A percentile compares a stretch with the other conserved stretches of the same genome.
These are phyloP conservation scores for Drosophila murphyi DNA, from an alignment of 1,140 invertebrate genomes.

Conservation along the genomic window DNA sequence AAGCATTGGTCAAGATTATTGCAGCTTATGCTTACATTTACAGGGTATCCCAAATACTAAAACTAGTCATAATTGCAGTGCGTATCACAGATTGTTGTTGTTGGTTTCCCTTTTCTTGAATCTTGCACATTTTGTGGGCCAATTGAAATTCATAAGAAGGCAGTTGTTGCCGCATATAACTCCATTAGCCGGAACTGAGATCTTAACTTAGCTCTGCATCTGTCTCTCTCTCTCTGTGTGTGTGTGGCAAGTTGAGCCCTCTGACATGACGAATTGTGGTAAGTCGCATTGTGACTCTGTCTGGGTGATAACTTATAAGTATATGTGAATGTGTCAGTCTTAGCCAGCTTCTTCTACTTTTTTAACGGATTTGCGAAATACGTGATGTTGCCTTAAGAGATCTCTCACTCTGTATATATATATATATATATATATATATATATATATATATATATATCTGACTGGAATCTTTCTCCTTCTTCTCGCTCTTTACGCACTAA, in stretches of 20 bases:
- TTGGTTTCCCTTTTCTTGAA: slow-evolving; percentile 17
- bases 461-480: not conserved
- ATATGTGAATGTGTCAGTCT: slow-evolving; percentile 34
- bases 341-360: slow-evolving; percentile 16
- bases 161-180: slow-evolving; percentile 36
- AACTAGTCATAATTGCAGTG: slow-evolving; percentile 16
- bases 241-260: slow-evolving; percentile 33
- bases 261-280: slow-evolving; percentile 77
- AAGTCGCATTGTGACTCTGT: slow-evolving; percentile 41
- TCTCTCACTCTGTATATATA: not conserved
- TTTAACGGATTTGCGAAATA: slow-evolving; percentile 50
- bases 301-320: not conserved
- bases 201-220: slow-evolving; percentile 27
- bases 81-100: slow-evolving; percentile 13
- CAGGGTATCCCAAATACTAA: slow-evolving; percentile 10
- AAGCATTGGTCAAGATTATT: too few species aligned
- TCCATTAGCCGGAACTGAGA: slow-evolving; percentile 74
- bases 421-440: not conserved
- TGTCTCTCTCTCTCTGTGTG: slow-evolving; percentile 2
- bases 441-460: too few species aligned
- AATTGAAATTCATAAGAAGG: slow-evolving; percentile 75
- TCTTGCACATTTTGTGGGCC: slow-evolving; percentile 37
- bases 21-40: not conserved
- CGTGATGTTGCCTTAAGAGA: slow-evolving; percentile 44
- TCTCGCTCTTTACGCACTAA: slow-evolving; percentile 54